Conservation (phyloP, 2,888 invertebrate genomes). For the Tryphoninae sp. region DNA sequence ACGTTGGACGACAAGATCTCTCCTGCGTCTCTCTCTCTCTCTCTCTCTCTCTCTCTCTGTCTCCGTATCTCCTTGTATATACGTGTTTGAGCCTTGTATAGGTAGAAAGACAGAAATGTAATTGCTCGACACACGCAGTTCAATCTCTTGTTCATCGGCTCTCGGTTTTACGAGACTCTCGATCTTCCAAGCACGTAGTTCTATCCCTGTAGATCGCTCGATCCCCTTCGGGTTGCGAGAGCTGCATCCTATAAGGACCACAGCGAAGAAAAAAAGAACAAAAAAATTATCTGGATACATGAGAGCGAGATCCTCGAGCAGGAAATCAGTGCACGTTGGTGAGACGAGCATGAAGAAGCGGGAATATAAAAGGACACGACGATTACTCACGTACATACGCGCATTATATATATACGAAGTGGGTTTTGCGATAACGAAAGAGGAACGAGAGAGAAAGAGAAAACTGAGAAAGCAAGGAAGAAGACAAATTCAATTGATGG, state of each 20-base stretch:
- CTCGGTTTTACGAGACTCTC: constrained; percentile 24
- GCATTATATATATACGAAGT: no score
- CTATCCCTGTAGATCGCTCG: constrained; percentile 3
- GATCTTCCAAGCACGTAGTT: not conserved
- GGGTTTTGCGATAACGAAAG: no score
- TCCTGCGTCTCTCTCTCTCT: not conserved
- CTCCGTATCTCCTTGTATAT: not conserved
- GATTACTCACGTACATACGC: no score
- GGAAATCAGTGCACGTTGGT: no score
- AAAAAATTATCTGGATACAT: no score
- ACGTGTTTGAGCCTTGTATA: not conserved
- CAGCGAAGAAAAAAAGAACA: no score
- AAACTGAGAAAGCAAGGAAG: constrained; percentile 11
- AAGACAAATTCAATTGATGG: constrained; percentile 24
- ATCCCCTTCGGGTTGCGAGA: not conserved
- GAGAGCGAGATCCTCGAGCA: no score
- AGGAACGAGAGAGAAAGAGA: not conserved
- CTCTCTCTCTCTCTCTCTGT: not conserved
- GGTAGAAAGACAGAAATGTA: not conserved
- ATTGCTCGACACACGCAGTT: constrained; percentile 7
- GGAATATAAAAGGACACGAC: no score
- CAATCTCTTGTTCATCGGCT: not conserved
- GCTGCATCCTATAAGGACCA: no score
- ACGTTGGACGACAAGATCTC: not conserved
- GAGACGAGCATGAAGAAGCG: no score